Base-by-base conservation (phyloP, 2,888 invertebrate species). In the Doris montereyensis region DNA sequence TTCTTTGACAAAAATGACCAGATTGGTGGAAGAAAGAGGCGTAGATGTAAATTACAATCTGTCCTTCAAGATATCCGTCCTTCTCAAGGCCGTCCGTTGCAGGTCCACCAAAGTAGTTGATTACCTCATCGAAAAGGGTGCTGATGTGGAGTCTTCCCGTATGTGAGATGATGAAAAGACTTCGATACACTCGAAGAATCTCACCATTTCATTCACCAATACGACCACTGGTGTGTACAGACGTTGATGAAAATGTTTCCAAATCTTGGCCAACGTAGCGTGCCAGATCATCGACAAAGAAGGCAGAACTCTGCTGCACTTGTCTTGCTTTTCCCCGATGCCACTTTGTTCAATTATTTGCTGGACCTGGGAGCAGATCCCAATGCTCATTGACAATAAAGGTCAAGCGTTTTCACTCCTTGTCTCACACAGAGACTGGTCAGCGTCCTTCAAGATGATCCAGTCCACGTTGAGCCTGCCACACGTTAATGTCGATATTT, bases 251-350 rank as follows among this genome's bases (percentile, higher is more conserved):
- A 75, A 58, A 26, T 79, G 30, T 57, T 79, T 28, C 79, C 79
- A 21, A 79, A 41, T 28, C 35, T 79, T 2, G 70, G 70, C 26
- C 70, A 79, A 5, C n/a, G n/a, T 41, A 68, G 75, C 24, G 57
- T 79, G 17, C 79, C 67, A 13, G 70, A 60, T 79, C 60, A 57
- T 79, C 2, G 79, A 79, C 24, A 17, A 2, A n/a, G 75, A 79
- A 41, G 79, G 79, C 60, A 75, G 79, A 75, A 79, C 75, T 35
- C 79, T 79, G 24, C 70, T 79, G 0, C 75, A 79, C 28, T 70
- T 79, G 17, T 62, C 79, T 0, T 79, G 79, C 24, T 79, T 67
- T 28, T 79, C 32, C 79, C 79, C 32, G 79, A 79, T 28, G n/a
- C 73, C 2, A 67, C 60, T 24, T 41, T 79, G 24, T 79, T 79